These are phyloP conservation scores for Crotalus tigris DNA, from an alignment of 2,113 vertebrate species.

Conservation along the genomic window DNA sequence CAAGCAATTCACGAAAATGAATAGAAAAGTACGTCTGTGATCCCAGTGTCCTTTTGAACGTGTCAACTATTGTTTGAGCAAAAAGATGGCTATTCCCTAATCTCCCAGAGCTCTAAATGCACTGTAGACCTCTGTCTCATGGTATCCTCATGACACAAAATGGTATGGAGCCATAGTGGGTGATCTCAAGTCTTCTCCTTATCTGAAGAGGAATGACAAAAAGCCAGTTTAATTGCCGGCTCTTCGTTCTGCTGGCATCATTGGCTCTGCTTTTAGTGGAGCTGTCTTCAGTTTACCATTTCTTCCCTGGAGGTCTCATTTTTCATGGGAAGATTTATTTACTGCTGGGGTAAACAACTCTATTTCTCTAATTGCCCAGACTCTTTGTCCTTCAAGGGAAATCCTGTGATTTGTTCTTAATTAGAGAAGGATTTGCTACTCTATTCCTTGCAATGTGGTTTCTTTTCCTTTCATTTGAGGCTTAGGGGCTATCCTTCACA, in stretches of 20 bases:
- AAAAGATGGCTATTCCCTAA: background rate
- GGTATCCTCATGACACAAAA: background rate
- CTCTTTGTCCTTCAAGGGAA: background rate
- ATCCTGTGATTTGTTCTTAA: background rate
- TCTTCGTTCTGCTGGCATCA: background rate
- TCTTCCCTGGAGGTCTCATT: background rate
- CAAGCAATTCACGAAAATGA: background rate
- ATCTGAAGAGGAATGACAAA: background rate
- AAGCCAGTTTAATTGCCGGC: background rate
- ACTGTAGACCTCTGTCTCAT: background rate
- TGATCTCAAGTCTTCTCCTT: background rate
- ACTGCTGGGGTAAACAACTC: background rate
- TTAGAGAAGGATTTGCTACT: background rate
- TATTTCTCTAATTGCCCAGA: background rate
- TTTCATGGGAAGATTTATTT: slow-evolving; percentile 1
- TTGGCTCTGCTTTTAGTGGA: background rate
- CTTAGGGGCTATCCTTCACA: slow-evolving; percentile 14
- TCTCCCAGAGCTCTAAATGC: background rate
- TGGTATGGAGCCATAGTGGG: background rate
- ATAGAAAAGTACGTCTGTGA: background rate
- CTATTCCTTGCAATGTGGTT: slow-evolving; percentile 7
- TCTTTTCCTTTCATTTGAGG: slow-evolving; percentile 22
- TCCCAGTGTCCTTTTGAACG: background rate
- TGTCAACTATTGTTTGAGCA: background rate
- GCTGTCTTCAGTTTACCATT: background rate